Percentiles rank a stretch among this genome's conserved stretches.
phyloP scores from a whole-genome alignment of 2,797 vertebrate genomes.

The Tolypeutes matacus region DNA sequence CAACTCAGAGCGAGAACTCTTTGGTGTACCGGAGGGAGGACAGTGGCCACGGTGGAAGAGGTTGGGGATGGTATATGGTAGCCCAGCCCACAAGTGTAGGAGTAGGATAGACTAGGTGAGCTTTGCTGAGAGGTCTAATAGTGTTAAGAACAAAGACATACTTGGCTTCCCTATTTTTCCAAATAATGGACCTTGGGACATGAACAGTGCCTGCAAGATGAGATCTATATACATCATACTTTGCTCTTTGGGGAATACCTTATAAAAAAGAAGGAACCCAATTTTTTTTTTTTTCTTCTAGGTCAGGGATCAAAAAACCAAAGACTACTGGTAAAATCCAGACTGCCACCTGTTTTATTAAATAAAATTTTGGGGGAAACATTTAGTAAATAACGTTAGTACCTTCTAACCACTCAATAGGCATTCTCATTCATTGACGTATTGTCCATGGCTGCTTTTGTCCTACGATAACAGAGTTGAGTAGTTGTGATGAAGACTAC shows the following conservation, averaged over 20 bases:
- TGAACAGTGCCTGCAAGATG: slow-evolving; percentile 41
- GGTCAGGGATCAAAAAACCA: neutral
- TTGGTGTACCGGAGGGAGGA: neutral
- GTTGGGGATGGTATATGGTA: neutral
- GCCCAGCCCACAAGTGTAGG: neutral
- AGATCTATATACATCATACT: neutral
- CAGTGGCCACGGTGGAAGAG: neutral
- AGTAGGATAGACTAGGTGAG: neutral
- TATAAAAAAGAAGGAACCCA: neutral
- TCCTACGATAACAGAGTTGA: neutral
- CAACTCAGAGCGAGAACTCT: neutral
- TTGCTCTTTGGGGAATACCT: neutral
- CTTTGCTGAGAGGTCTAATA: neutral
- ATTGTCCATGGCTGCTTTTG: neutral
- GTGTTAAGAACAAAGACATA: slow-evolving; percentile 16
- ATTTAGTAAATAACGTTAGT: too few relatives aligned
- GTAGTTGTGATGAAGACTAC: neutral
- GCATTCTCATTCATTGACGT: neutral
- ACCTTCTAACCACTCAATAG: too few relatives aligned
- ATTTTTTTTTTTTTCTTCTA: neutral
- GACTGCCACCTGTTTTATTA: neutral
- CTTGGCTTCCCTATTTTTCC: neutral
- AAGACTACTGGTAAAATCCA: neutral
- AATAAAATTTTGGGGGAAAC: neutral
- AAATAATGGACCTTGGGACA: neutral